A percentile compares a stretch with the other conserved stretches of the same genome.
Evolutionary conservation across 2,888 invertebrate species (phyloP).

Genomic region (Hoplodrina ambigua): DNA sequence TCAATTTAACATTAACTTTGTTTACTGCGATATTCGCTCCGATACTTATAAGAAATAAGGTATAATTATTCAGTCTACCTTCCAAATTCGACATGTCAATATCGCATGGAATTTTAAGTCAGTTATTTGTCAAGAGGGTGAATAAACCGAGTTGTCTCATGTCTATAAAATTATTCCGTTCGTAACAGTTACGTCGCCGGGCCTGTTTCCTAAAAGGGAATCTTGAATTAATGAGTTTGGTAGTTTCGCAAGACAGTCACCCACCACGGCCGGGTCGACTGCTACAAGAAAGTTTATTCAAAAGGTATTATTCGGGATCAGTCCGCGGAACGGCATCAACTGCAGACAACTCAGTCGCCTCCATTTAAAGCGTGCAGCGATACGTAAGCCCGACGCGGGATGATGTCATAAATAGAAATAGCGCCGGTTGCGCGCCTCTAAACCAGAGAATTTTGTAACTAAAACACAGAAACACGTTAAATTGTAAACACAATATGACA

Average conservation of each 20-base stretch:
- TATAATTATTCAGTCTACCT: background rate
- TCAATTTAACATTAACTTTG: conserved; percentile 24
- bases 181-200: conserved; percentile 77
- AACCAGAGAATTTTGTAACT: conserved; percentile 82
- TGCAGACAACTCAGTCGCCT: conserved; percentile 88
- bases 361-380: conserved; percentile 91
- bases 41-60: background rate
- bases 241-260: conserved; percentile 83
- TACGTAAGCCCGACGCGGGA: conserved; percentile 89
- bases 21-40: conserved; percentile 1
- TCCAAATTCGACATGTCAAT: conserved; percentile 28
- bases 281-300: conserved; percentile 83
- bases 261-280: conserved; percentile 77
- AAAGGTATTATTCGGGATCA: conserved; percentile 88
- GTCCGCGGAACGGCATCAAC: conserved; percentile 88
- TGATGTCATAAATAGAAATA: conserved; percentile 92
- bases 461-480: conserved; percentile 79
- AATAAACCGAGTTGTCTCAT: conserved; percentile 63
- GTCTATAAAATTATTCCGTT: conserved; percentile 80
- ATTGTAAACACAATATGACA: conserved; percentile 73
- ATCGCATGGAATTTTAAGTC: conserved; percentile 49
- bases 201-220: conserved; percentile 86
- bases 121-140: conserved; percentile 59
- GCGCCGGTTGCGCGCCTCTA: conserved; percentile 83
- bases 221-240: conserved; percentile 87